Conservation (phyloP, 2,113 vertebrate genomes). For the Campylomormyrus tamandua region DNA sequence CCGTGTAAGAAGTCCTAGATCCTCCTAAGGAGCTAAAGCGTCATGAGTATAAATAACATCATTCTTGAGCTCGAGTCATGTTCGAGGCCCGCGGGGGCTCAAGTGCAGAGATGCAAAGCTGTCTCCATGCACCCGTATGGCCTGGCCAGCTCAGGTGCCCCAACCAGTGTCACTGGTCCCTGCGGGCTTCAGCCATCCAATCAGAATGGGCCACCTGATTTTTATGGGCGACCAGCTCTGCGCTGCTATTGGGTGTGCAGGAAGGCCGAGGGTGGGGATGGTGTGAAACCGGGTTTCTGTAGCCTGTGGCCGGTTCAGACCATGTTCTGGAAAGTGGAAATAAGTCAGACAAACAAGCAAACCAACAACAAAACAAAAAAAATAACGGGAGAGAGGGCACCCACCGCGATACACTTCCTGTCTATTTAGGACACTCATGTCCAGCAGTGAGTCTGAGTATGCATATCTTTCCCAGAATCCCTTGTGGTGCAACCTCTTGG, state of each 20-base stretch:
- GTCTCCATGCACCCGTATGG: not conserved
- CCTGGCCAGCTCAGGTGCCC: not conserved
- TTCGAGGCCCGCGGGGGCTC: not conserved
- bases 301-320: constrained; percentile 28
- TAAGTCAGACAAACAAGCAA: constrained; percentile 10
- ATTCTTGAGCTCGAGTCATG: not conserved
- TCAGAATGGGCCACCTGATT: constrained; percentile 38
- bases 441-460: constrained; percentile 70
- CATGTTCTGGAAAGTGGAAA: constrained; percentile 43
- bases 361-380: constrained; percentile 19
- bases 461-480: constrained; percentile 61
- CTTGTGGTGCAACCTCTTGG: constrained; percentile 52
- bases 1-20: not conserved
- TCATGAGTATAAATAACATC: not conserved
- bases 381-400: constrained; percentile 21
- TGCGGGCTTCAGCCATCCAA: constrained; percentile 29
- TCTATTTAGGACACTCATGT: constrained; percentile 65
- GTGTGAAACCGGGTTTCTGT: not conserved
- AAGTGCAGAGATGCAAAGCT: not conserved
- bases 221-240: constrained; percentile 42
- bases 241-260: constrained; percentile 13
- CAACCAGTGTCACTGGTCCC: not conserved
- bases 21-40: not conserved
- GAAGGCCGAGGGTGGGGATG: not conserved
- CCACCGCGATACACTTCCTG: constrained; percentile 54